phyloP scores from a whole-genome alignment of 1,140 invertebrate genomes.

The Bombus superbus region DNA sequence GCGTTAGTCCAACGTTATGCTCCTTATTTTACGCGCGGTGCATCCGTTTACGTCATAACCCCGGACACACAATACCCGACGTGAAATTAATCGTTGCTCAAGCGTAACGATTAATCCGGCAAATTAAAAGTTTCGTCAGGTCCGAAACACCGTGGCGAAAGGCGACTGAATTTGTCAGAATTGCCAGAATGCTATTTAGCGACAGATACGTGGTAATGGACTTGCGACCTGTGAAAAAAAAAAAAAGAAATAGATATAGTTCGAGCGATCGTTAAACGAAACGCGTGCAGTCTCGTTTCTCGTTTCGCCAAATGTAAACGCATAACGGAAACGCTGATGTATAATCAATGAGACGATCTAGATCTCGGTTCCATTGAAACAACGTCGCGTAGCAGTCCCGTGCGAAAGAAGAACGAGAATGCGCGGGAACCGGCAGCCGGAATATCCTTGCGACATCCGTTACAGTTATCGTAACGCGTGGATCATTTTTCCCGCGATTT shows the following conservation, averaged over 20 bases:
- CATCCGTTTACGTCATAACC: slow-evolving; percentile 64
- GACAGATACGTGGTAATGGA: neutral
- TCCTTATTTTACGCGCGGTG: slow-evolving; percentile 58
- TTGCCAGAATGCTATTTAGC: no score
- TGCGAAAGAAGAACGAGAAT: slow-evolving; percentile 37
- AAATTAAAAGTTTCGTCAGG: slow-evolving; percentile 41
- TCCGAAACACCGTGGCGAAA: neutral
- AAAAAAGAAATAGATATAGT: no score
- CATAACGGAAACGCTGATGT: slow-evolving; percentile 42
- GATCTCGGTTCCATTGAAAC: slow-evolving; percentile 26
- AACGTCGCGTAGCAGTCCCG: slow-evolving; percentile 17
- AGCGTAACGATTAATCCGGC: slow-evolving; percentile 47
- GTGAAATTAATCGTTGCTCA: slow-evolving; percentile 55
- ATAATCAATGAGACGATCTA: slow-evolving; percentile 44
- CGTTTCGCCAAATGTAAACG: slow-evolving; percentile 1
- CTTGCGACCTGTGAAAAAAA: neutral
- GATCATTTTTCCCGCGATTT: slow-evolving; percentile 34
- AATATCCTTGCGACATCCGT: slow-evolving; percentile 36
- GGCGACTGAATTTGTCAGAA: neutral
- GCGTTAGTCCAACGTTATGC: slow-evolving; percentile 64
- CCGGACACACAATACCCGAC: slow-evolving; percentile 39
- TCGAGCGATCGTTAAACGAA: no score
- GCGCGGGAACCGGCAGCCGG: slow-evolving; percentile 28
- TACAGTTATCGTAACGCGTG: slow-evolving; percentile 14
- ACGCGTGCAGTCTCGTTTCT: neutral